Base-by-base conservation (phyloP, 2,113 vertebrate genomes). In the Paedocypris sp. region DNA sequence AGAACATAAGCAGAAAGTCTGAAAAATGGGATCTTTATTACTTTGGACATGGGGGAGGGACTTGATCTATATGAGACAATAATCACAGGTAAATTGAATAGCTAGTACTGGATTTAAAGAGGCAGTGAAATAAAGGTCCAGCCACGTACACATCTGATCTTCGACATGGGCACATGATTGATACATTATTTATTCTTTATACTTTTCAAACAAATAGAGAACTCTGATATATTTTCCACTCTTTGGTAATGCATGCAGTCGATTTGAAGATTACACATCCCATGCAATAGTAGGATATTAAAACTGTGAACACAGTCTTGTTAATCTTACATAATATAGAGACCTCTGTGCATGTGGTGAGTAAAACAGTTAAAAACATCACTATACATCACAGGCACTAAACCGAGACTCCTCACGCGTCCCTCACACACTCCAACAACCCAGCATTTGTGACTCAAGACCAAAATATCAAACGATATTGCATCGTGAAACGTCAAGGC, bases 41-140 rank as follows among this genome's bases (percentile, higher is more conserved):
- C 67, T 72, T 68, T 61, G 58, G 63, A 66, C 51, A 70, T 43
- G 67, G 28, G 25, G 53, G 19, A 13, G 16, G 49, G 51, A 23
- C 43, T 62, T 22, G 26, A 13, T 46, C 35, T 52, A 13, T 56
- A 53, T 53, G 32, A 64, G 35, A 41, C 20, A 59, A 57, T 42
- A 35, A 58, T 58, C 66, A 60, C 41, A 65, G 39, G 13, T 42
- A 15, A 50, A 35, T 51, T 35, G 39, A 47, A 29, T 16, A 48
- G 18, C 38, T 67, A 20, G 53, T 49, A 67, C 36, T 73, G 50
- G 28, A 63, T 75, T 72, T 73, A 71, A 74, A 74, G 66, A 67
- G 12, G 13, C 26, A 38, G 5, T 42, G 49, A 45, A 6, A 36
- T 54, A 60, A 36, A 29, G 58, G n/a, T 28, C 20, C 51, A 36